These are phyloP conservation scores for Burhinus oedicnemus DNA, from an alignment of 2,113 vertebrate genomes.

Conservation along the genomic window DNA sequence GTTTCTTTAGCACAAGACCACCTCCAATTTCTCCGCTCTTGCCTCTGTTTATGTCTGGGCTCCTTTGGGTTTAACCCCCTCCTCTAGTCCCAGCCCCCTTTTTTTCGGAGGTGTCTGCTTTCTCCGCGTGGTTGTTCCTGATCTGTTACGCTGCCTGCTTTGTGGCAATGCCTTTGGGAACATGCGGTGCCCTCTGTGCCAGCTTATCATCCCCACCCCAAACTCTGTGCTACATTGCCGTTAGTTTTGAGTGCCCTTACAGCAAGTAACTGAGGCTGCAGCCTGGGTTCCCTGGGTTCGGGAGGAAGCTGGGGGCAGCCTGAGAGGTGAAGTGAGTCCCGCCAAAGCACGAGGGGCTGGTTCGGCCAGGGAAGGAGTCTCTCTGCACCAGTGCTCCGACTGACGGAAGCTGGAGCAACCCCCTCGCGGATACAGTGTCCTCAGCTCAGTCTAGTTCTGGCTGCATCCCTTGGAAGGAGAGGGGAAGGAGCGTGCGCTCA, in stretches of 20 bases:
- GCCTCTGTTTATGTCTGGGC: neutral
- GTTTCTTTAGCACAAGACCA: neutral
- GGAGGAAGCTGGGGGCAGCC: neutral
- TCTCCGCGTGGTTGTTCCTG: neutral
- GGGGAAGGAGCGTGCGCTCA: neutral
- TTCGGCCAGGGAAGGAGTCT: neutral
- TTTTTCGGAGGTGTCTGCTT: neutral
- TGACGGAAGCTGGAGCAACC: neutral
- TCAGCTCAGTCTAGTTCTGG: neutral
- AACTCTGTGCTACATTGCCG: neutral
- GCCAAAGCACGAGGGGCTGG: neutral
- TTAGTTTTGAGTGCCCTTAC: neutral
- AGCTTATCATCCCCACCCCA: neutral
- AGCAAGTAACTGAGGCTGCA: neutral
- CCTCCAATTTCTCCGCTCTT: neutral
- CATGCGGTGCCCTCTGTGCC: accelerated
- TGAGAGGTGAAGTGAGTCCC: neutral
- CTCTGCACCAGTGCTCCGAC: neutral
- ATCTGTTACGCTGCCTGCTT: neutral
- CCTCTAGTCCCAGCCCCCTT: neutral
- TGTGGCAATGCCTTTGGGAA: neutral
- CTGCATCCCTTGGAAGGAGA: neutral
- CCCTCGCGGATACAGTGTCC: neutral
- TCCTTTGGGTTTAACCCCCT: neutral
- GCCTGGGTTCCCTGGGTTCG: accelerated